These are phyloP conservation scores for Pangasius sanitwongsei DNA, from an alignment of 2,797 vertebrate species.

Conservation along the genomic window DNA sequence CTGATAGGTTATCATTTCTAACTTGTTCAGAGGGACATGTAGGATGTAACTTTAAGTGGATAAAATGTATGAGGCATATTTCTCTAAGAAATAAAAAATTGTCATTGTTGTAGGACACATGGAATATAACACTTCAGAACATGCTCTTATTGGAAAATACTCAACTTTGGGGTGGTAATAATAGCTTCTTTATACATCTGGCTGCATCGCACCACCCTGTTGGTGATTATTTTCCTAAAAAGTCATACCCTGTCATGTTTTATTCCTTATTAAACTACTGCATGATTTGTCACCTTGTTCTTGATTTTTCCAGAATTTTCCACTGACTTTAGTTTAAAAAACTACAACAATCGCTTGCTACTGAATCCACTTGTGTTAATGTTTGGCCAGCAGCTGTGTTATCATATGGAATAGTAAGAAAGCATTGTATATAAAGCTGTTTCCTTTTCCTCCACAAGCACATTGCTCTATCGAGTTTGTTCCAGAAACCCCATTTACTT, in stretches of 20 bases:
- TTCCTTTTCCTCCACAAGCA: background rate
- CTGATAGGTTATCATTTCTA: background rate
- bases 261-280: background rate
- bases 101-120: background rate
- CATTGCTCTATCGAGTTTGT: constrained; percentile 24
- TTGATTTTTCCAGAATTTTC: background rate
- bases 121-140: background rate
- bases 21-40: background rate
- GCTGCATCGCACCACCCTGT: too few relatives aligned
- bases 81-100: background rate
- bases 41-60: background rate
- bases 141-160: background rate
- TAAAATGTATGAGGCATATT: background rate
- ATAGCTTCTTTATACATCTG: background rate
- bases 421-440: background rate
- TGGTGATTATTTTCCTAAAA: background rate
- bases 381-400: background rate
- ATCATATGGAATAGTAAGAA: background rate
- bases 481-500: constrained; percentile 43
- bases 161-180: background rate
- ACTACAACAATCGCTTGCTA: background rate
- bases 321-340: background rate
- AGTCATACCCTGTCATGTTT: background rate
- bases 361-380: background rate
- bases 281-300: background rate